Percentiles rank a stretch among this genome's conserved stretches.
Evolutionary conservation across 2,888 invertebrate genomes (phyloP).

Genomic region (Adelphocoris suturalis): DNA sequence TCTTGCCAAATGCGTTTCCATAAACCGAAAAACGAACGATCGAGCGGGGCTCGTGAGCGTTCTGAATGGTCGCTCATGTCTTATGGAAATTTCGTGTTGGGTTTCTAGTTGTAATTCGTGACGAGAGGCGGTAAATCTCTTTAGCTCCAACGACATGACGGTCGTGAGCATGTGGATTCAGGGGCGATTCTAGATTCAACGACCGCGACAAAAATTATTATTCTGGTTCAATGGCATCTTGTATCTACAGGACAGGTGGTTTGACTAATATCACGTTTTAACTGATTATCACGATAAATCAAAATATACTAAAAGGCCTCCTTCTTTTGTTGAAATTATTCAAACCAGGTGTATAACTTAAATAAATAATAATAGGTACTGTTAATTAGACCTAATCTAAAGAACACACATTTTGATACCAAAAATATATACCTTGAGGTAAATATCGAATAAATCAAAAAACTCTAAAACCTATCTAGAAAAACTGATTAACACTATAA

Average conservation of each 20-base stretch:
- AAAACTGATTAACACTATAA: too few species aligned
- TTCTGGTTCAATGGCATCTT: background rate
- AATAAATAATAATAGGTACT: too few species aligned
- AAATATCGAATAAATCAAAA: too few species aligned
- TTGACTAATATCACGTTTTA: background rate
- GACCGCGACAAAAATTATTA: background rate
- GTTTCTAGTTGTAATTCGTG: background rate
- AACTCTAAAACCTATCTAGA: too few species aligned
- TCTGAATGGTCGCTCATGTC: conserved; percentile 4
- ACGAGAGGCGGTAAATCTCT: background rate
- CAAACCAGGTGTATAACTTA: too few species aligned
- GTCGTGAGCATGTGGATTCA: conserved; percentile 17
- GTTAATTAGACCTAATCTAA: too few species aligned
- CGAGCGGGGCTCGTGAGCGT: background rate
- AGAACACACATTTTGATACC: too few species aligned
- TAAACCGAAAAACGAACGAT: conserved; percentile 4
- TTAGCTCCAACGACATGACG: background rate
- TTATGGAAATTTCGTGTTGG: conserved; percentile 19
- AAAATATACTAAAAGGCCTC: too few species aligned
- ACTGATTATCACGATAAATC: too few species aligned
- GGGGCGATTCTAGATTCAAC: conserved; percentile 19
- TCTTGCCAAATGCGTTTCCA: conserved; percentile 2
- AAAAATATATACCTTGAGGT: too few species aligned
- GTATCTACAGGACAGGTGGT: background rate
- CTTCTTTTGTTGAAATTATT: too few species aligned